These are phyloP conservation scores for Dinocampus coccinellae DNA, from an alignment of 2,888 invertebrate species.

Conservation along the genomic window DNA sequence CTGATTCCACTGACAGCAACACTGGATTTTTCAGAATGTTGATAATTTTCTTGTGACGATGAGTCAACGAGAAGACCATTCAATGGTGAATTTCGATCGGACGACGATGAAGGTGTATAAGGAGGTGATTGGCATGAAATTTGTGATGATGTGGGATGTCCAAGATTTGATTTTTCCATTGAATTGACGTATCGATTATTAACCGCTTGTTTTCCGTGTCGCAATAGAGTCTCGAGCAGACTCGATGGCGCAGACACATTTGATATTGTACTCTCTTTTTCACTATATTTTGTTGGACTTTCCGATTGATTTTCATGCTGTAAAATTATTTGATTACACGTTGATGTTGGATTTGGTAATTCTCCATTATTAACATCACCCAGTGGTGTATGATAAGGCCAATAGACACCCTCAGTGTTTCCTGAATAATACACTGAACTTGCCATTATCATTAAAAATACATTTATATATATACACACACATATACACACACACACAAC, in stretches of 20 bases:
- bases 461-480: not conserved
- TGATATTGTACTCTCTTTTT: conserved; percentile 25
- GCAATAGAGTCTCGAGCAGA: conserved; percentile 53
- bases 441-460: conserved; percentile 48
- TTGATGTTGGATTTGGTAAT: conserved; percentile 38
- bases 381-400: conserved; percentile 49
- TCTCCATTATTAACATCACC: conserved; percentile 39
- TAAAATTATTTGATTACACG: conserved; percentile 36
- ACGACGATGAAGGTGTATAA: conserved; percentile 54
- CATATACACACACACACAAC: not conserved
- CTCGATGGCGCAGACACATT: conserved; percentile 42
- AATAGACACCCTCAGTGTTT: conserved; percentile 50
- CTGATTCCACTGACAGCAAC: conserved; percentile 37
- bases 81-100: conserved; percentile 53
- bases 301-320: conserved; percentile 33
- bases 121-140: conserved; percentile 52
- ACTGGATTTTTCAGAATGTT: conserved; percentile 31
- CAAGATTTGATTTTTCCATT: conserved; percentile 11
- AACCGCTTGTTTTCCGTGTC: conserved; percentile 56
- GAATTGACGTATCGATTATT: conserved; percentile 44
- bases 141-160: conserved; percentile 39
- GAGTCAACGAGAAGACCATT: conserved; percentile 43
- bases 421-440: conserved; percentile 51
- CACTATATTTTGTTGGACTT: conserved; percentile 39
- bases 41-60: conserved; percentile 44